Conservation (phyloP, 1,140 invertebrate species). For the Linepithema humile region DNA sequence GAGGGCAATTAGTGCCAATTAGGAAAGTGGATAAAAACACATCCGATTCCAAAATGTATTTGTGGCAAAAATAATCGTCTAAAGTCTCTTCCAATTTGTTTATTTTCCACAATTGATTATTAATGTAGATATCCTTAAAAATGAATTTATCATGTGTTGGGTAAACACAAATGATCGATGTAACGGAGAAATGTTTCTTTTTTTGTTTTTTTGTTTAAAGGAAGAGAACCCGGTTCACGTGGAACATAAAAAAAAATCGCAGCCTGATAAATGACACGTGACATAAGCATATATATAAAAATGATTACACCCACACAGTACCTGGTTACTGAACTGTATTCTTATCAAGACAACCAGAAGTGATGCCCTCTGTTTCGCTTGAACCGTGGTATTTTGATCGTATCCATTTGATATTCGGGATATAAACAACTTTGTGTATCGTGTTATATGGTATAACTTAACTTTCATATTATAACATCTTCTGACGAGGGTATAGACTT, state of each 20-base stretch:
- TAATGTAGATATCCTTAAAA: slow-evolving; percentile 10
- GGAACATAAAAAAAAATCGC: slow-evolving; percentile 42
- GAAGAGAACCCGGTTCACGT: slow-evolving; percentile 36
- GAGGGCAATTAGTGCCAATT: slow-evolving; percentile 24
- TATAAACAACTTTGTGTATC: slow-evolving; percentile 61
- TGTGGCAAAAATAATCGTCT: slow-evolving; percentile 68
- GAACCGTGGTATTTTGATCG: slow-evolving; percentile 47
- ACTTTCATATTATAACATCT: slow-evolving; percentile 63
- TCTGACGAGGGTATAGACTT: slow-evolving; percentile 56
- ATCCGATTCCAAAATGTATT: slow-evolving; percentile 54
- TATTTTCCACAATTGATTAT: slow-evolving; percentile 24
- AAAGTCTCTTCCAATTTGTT: slow-evolving; percentile 38
- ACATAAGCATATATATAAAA: slow-evolving; percentile 26
- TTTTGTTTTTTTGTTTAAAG: slow-evolving; percentile 36
- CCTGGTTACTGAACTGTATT: slow-evolving; percentile 31
- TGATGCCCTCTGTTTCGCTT: slow-evolving; percentile 41
- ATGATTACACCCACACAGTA: slow-evolving; percentile 31
- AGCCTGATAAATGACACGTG: background rate
- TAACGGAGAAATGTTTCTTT: slow-evolving; percentile 35
- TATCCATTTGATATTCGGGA: slow-evolving; percentile 44
- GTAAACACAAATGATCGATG: slow-evolving; percentile 23
- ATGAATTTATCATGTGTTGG: slow-evolving; percentile 17
- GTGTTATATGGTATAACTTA: slow-evolving; percentile 64
- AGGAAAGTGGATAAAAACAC: slow-evolving; percentile 2
- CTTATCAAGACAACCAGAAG: slow-evolving; percentile 25